These are phyloP conservation scores for Argyrosomus regius DNA, from an alignment of 2,797 vertebrate genomes.

Conservation along the genomic window DNA sequence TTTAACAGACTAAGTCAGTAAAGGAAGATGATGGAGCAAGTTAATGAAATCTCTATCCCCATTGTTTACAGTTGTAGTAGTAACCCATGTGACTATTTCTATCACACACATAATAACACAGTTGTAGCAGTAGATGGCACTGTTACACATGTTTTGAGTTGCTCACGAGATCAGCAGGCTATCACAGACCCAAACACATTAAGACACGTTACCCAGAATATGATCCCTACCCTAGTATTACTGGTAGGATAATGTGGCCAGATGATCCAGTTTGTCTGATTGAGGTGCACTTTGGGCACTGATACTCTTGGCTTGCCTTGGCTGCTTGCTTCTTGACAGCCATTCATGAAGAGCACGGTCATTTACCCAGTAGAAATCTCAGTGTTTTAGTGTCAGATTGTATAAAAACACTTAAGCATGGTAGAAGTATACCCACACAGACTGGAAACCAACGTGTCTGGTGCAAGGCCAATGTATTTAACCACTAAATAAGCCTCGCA, in stretches of 20 bases:
- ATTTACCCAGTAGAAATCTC: constrained; percentile 9
- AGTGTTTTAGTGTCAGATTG: constrained; percentile 12
- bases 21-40: background rate
- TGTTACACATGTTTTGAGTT: constrained; percentile 34
- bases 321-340: background rate
- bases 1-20: background rate
- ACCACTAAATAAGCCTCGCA: constrained; percentile 15
- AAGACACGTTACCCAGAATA: constrained; percentile 6
- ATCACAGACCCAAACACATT: background rate
- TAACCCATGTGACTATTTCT: background rate
- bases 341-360: constrained; percentile 7
- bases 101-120: constrained; percentile 5
- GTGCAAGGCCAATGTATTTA: background rate
- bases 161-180: background rate
- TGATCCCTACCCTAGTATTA: constrained; percentile 2
- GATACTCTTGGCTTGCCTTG: constrained; percentile 6
- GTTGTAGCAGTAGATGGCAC: constrained; percentile 64
- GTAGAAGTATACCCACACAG: background rate
- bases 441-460: background rate
- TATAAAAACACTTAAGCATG: constrained; percentile 6
- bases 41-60: background rate
- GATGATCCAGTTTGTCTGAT: constrained; percentile 10
- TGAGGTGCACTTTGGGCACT: constrained; percentile 3
- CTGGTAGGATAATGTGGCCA: constrained; percentile 28
- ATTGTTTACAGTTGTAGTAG: background rate